Evolutionary conservation across 2,797 vertebrate genomes (phyloP).

Genomic region (Sarcophilus harrisii): DNA sequence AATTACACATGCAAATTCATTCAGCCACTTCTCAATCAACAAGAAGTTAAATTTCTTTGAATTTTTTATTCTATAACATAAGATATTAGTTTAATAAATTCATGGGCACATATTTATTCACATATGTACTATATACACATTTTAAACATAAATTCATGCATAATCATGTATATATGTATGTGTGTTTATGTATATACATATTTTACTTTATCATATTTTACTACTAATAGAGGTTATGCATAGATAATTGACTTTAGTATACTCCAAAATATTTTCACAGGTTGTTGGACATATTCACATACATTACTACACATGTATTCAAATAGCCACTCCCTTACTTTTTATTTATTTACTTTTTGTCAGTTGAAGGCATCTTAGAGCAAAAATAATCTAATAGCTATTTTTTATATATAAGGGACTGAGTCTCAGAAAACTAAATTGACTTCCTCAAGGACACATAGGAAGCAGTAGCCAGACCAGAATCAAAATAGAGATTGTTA

Average conservation of each 20-base stretch:
- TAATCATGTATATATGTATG: not conserved
- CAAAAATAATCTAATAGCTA: not conserved
- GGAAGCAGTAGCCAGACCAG: no score
- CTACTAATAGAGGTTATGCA: not conserved
- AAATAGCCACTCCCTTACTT: not conserved
- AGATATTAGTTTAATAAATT: not conserved
- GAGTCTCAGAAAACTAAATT: no score
- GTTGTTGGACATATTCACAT: not conserved
- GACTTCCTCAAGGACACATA: no score
- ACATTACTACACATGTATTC: not conserved
- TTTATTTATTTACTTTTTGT: not conserved
- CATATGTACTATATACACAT: not conserved
- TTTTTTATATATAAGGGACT: not conserved
- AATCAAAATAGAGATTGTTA: no score
- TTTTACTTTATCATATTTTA: not conserved
- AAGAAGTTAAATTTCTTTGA: not conserved
- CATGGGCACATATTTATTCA: not conserved
- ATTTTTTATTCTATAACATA: not conserved
- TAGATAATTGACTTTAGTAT: not conserved
- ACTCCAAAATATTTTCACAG: not conserved
- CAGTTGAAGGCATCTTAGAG: not conserved
- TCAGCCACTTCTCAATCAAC: not conserved
- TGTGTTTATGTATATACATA: not conserved
- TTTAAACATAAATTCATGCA: not conserved
- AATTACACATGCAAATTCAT: not conserved